Evolutionary conservation across 2,113 vertebrate species (phyloP), one percentile per base, ranked within the genome.

Genomic region (Romanogobio albipinnatus): DNA sequence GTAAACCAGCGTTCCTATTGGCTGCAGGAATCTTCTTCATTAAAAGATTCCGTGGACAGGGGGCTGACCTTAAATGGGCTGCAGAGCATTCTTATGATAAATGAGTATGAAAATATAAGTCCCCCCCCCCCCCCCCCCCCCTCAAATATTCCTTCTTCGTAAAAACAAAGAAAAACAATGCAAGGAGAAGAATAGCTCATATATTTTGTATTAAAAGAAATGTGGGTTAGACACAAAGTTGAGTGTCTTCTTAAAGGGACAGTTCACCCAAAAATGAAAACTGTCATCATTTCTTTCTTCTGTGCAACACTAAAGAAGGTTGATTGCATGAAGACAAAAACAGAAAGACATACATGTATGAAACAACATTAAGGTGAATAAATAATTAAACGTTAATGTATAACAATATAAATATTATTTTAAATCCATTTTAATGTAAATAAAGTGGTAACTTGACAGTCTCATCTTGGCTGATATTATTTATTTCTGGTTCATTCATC

Each of bases 1-100:
- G 66, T 84, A 87, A 84, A 83, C 26, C 80, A 0, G 5, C 17
- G 80, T 76, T 84, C 85, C 29, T 89, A 94, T 91, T 93, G 91
- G 92, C 88, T 88, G 71, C 39, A 8, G 78, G 83, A 11, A 66
- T 7, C 74, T 87, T 92, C 86, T 91, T 93, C 91, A 92, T 93
- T 92, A 91, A 88, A 86, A 75, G 87, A 81, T 74, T 77, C 88
- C 85, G 80, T 86, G 90, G 84, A 88, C 70, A 81, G 47, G 70
- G 0, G 51, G 87, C 80, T 91, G 88, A 93, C 88, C 90, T 89
- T 84, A 75, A 83, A 81, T 91, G 92, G 90, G 61, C 89, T 91
- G 89, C 82, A 43, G 77, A 85, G 86, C 89, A 82, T 66, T 90
- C 61, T 36, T 86, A 80, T 93, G 92, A 93, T 91, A 85, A 92